phyloP scores from a whole-genome alignment of 2,797 vertebrate genomes.

The Tangara arthus region DNA sequence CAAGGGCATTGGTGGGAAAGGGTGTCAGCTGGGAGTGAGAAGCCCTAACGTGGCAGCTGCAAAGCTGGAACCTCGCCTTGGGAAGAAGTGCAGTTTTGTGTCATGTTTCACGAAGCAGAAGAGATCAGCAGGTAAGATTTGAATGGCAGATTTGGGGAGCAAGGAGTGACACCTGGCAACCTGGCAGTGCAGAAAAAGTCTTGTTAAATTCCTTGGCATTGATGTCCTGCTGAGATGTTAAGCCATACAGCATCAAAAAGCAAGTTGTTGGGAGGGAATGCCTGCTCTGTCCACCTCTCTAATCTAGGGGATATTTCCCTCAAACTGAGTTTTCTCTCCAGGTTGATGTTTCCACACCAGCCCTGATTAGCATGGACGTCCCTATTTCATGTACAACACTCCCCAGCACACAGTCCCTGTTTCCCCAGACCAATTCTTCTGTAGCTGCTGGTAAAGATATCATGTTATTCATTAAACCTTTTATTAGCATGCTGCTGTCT shows the following conservation, averaged over 20 bases:
- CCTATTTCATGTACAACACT: neutral
- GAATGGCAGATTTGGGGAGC: neutral
- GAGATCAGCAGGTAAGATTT: neutral
- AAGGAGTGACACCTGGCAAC: neutral
- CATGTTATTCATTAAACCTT: constrained; percentile 7
- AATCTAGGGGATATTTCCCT: neutral
- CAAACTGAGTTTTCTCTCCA: neutral
- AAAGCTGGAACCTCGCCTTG: neutral
- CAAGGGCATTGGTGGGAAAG: neutral
- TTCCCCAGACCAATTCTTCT: neutral
- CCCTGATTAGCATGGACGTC: neutral
- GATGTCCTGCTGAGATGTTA: neutral
- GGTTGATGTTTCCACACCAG: fast-evolving
- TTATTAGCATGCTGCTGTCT: constrained; percentile 11
- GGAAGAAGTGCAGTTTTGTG: neutral
- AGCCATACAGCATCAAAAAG: neutral
- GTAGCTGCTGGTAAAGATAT: neutral
- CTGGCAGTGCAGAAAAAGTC: neutral
- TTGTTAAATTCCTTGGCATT: neutral
- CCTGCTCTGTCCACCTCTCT: neutral
- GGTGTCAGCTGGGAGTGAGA: neutral
- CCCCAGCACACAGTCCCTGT: neutral
- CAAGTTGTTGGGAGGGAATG: neutral
- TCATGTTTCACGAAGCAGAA: neutral
- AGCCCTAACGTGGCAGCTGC: neutral